A percentile compares a stretch with the other conserved stretches of the same genome.
These are phyloP conservation scores for Glandiceps talaboti DNA, from an alignment of 53 echinoderm and acorn worm genomes.

Conservation along the genomic window DNA sequence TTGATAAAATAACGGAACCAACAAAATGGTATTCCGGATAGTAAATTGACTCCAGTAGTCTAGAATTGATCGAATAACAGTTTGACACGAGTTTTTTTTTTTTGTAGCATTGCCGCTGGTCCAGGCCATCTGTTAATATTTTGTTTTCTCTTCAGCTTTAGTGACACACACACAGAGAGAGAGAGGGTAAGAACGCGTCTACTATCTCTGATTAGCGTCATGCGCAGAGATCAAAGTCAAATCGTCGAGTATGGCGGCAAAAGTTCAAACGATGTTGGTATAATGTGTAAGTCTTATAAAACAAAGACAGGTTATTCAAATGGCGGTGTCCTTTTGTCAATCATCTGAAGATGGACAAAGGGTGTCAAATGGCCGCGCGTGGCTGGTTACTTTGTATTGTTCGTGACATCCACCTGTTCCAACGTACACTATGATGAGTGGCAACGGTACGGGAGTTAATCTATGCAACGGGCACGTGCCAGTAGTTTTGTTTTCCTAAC, in stretches of 20 bases:
- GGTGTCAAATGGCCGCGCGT: neutral
- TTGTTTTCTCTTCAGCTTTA: too few relatives aligned
- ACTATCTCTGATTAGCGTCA: neutral
- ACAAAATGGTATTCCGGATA: too few relatives aligned
- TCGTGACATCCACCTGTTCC: too few relatives aligned
- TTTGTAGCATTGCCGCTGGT: too few relatives aligned
- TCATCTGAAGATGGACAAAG: neutral
- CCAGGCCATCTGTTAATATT: too few relatives aligned
- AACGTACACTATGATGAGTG: too few relatives aligned
- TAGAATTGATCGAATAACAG: too few relatives aligned
- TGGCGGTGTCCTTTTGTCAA: neutral
- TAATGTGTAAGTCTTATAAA: neutral
- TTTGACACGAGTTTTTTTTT: too few relatives aligned
- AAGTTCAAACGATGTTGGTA: neutral
- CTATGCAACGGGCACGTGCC: neutral
- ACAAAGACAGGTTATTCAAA: neutral
- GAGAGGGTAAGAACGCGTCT: neutral
- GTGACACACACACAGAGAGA: too few relatives aligned
- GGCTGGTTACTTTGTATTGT: too few relatives aligned
- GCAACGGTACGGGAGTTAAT: neutral
- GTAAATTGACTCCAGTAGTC: too few relatives aligned
- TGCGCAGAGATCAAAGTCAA: neutral
- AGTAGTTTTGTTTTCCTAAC: neutral
- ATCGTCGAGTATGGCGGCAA: neutral
- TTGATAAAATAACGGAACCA: too few relatives aligned